phyloP scores from a whole-genome alignment of 2,888 invertebrate genomes.

The Amitus sp. region DNA sequence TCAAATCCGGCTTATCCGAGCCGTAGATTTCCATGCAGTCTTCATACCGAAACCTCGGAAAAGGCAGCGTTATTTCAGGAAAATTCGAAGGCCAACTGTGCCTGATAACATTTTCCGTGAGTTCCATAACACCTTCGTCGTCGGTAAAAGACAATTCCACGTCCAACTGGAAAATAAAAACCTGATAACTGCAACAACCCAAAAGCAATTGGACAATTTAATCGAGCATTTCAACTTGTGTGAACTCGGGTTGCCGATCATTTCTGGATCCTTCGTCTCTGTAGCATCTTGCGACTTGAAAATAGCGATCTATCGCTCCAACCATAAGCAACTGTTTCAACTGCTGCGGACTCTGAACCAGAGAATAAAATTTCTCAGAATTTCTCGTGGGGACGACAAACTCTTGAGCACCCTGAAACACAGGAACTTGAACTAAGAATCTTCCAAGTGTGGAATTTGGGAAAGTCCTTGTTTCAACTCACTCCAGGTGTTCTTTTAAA shows the following conservation, averaged over 20 bases:
- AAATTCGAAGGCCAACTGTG: constrained; percentile 76
- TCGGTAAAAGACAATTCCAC: constrained; percentile 94
- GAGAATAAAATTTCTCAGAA: constrained; percentile 85
- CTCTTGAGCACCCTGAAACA: constrained; percentile 88
- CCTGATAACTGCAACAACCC: not conserved
- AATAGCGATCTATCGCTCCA: constrained; percentile 90
- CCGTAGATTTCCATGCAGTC: constrained; percentile 89
- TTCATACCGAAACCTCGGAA: constrained; percentile 79
- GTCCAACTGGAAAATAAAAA: constrained; percentile 74
- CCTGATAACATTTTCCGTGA: constrained; percentile 84
- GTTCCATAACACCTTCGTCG: constrained; percentile 76
- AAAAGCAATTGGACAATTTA: not conserved
- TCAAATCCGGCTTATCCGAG: constrained; percentile 91
- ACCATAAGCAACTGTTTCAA: constrained; percentile 99
- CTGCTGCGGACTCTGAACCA: constrained; percentile 98
- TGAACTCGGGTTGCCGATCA: constrained; percentile 98
- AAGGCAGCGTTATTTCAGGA: constrained; percentile 68
- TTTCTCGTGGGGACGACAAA: constrained; percentile 93
- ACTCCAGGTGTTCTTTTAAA: constrained; percentile 95
- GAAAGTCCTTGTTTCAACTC: constrained; percentile 63
- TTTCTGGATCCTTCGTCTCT: constrained; percentile 90
- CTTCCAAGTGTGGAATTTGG: no score
- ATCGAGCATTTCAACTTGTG: constrained; percentile 70
- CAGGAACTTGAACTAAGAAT: constrained; percentile 10
- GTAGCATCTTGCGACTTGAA: constrained; percentile 82